Percentiles rank a stretch among this genome's conserved stretches.
Conservation (phyloP, 2,113 vertebrate genomes). For the Onychorhynchus coronatus region DNA sequence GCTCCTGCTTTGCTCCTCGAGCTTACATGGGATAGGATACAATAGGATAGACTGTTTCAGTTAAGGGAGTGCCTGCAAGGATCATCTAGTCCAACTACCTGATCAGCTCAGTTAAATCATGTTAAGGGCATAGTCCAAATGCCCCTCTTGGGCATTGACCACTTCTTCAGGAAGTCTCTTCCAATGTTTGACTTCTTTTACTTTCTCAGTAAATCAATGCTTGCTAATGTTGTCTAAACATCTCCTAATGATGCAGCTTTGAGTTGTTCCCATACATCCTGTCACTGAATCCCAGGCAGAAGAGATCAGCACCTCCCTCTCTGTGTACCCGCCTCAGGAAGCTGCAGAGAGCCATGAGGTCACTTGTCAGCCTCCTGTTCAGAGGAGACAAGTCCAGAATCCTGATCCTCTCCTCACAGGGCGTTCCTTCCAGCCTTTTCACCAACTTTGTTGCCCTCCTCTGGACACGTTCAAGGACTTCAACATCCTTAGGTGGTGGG, state of each 20-base stretch:
- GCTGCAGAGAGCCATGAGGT: neutral
- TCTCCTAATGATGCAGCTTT: neutral
- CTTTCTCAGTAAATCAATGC: neutral
- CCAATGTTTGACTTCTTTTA: neutral
- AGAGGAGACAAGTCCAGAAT: too few relatives aligned
- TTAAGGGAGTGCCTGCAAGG: neutral
- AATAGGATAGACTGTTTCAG: neutral
- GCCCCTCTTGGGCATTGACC: accelerated
- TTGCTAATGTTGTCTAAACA: neutral
- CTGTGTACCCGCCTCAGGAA: neutral
- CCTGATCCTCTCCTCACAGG: neutral
- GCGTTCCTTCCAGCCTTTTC: neutral
- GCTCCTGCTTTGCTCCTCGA: neutral
- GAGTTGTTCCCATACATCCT: accelerated
- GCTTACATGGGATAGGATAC: neutral
- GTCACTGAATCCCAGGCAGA: neutral
- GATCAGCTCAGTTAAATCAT: neutral
- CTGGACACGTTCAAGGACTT: neutral
- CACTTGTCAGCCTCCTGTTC: neutral
- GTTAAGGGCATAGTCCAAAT: neutral
- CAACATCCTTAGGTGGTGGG: neutral
- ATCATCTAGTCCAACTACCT: too few relatives aligned
- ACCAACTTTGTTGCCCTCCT: neutral
- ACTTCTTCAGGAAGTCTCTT: neutral
- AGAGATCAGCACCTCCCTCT: neutral